Percentiles rank a stretch among this genome's conserved stretches.
phyloP scores from a whole-genome alignment of 2,113 vertebrate genomes.

The Bos indicus region DNA sequence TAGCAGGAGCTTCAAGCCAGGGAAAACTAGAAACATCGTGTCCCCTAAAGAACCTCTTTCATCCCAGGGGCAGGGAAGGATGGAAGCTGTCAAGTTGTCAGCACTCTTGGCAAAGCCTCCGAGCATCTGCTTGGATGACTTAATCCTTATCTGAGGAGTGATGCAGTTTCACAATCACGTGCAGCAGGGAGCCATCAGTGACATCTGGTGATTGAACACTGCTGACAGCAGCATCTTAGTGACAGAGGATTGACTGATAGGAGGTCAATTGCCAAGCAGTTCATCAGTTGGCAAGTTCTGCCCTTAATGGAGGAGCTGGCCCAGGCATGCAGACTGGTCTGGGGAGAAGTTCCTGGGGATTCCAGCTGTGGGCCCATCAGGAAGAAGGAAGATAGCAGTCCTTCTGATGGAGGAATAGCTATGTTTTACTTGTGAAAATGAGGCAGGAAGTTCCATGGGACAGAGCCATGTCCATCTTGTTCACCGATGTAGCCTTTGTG shows the following conservation, averaged over 20 bases:
- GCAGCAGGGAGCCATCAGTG: background rate
- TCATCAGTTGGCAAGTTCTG: background rate
- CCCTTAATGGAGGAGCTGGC: background rate
- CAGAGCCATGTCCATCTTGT: accelerated
- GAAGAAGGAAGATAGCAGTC: accelerated
- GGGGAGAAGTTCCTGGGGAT: background rate
- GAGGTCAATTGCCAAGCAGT: background rate
- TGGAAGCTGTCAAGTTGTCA: background rate
- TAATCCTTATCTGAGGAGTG: background rate
- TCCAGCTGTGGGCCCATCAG: background rate
- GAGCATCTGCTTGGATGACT: background rate
- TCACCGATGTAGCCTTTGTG: background rate
- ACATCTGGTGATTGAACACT: background rate
- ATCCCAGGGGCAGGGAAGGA: accelerated
- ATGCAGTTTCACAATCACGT: accelerated
- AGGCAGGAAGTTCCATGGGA: background rate
- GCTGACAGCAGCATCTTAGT: background rate
- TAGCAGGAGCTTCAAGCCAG: background rate
- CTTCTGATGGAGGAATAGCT: background rate
- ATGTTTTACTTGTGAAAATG: background rate
- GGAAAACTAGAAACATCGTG: accelerated
- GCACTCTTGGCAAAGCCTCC: background rate
- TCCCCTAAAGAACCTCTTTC: accelerated
- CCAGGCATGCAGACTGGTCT: accelerated
- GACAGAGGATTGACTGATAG: background rate